Conservation (phyloP, 2,888 invertebrate genomes). For the Campopleginae sp. region DNA sequence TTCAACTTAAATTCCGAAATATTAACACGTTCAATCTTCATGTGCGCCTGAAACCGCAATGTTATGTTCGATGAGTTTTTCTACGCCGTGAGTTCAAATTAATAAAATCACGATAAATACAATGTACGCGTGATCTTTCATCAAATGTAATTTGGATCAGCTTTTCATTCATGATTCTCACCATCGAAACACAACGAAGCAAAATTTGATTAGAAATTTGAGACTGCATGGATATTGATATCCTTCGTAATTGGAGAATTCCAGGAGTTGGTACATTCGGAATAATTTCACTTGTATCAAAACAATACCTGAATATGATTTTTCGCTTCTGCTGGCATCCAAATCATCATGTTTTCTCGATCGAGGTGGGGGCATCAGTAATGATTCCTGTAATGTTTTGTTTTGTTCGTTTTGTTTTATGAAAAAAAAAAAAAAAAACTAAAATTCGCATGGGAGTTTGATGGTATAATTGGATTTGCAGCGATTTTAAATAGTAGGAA, state of each 20-base stretch:
- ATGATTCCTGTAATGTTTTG: not conserved
- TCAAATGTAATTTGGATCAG: not conserved
- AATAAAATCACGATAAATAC: not conserved
- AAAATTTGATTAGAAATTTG: constrained; percentile 50
- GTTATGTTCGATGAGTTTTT: not conserved
- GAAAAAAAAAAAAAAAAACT: not conserved
- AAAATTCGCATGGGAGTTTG: not conserved
- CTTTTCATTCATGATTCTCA: constrained; percentile 1
- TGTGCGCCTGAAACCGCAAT: not conserved
- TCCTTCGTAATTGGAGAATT: constrained; percentile 46
- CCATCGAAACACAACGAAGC: constrained; percentile 36
- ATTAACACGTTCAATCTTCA: not conserved
- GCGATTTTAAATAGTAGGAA: not conserved
- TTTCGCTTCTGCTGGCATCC: not conserved
- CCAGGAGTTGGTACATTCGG: constrained; percentile 37
- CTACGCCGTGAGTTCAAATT: not conserved
- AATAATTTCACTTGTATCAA: constrained; percentile 24
- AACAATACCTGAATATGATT: constrained; percentile 20
- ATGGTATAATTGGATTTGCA: not conserved
- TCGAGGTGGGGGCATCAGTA: not conserved
- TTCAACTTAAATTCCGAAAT: not conserved
- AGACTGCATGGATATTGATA: constrained; percentile 55
- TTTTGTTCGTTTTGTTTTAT: not conserved
- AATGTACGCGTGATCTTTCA: not conserved
- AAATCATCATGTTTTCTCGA: not conserved